phyloP scores from a whole-genome alignment of 2,113 vertebrate species.

The Hipposideros armiger region DNA sequence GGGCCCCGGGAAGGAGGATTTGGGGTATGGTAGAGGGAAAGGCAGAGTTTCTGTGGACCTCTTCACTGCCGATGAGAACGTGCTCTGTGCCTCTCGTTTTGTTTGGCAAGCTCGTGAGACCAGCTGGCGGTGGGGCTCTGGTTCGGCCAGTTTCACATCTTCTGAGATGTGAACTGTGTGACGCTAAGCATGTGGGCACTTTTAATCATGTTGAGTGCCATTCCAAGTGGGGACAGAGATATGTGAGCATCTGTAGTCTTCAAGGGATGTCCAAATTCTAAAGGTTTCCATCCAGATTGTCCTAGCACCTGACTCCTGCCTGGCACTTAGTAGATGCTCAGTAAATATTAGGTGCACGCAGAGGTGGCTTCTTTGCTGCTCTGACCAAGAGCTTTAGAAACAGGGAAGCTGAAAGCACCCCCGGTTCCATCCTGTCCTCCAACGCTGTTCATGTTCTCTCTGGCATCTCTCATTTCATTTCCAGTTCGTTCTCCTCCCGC shows the following conservation, averaged over 20 bases:
- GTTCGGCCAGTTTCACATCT: not conserved
- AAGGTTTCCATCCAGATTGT: not conserved
- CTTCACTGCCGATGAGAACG: not conserved
- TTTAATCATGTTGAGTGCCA: not conserved
- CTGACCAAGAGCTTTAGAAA: constrained; percentile 1
- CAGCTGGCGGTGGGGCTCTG: not conserved
- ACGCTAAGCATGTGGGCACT: not conserved
- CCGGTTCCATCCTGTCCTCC: constrained; percentile 62
- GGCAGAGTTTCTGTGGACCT: not conserved
- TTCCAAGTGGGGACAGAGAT: not conserved
- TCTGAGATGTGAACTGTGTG: not conserved
- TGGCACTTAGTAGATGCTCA: not conserved
- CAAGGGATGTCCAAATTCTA: not conserved
- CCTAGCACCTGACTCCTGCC: not conserved
- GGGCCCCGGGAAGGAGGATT: not conserved
- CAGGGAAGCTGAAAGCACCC: not conserved
- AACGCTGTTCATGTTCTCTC: constrained; percentile 70
- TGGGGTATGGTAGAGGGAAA: not conserved
- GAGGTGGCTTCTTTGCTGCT: not conserved
- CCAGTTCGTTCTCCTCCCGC: constrained; percentile 77
- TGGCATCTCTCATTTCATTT: constrained; percentile 76
- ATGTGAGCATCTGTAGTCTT: not conserved
- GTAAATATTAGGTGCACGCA: not conserved
- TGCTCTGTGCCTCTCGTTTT: not conserved
- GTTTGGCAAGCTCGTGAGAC: not conserved